Percentiles rank a stretch among this genome's conserved stretches.
These are phyloP conservation scores for Axea sp. DNA, from an alignment of 2,888 invertebrate genomes.

Conservation along the genomic window DNA sequence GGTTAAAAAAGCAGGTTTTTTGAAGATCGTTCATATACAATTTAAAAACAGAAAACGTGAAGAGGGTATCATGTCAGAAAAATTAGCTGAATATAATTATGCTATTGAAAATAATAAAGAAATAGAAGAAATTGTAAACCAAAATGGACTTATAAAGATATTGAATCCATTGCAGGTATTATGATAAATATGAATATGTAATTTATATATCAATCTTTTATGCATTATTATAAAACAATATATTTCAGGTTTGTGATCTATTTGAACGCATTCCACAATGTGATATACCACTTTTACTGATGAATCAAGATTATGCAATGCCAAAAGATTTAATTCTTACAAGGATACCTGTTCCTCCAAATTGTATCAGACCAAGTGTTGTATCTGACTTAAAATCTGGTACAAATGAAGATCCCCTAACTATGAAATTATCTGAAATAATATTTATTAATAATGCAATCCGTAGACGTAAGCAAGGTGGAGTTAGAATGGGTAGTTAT, in stretches of 20 bases:
- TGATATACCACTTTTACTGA: conserved; percentile 84
- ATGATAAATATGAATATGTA: too few relatives aligned
- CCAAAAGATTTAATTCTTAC: conserved; percentile 96
- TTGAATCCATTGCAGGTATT: conserved; percentile 88
- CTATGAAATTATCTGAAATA: conserved; percentile 98
- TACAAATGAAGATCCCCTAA: conserved; percentile 97
- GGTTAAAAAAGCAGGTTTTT: conserved; percentile 92
- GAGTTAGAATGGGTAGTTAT: conserved; percentile 94
- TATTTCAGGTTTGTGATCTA: conserved; percentile 82
- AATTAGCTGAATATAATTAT: conserved; percentile 83
- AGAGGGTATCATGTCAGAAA: conserved; percentile 82
- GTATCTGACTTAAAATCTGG: conserved; percentile 96
- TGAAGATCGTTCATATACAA: conserved; percentile 96
- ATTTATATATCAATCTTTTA: too few relatives aligned
- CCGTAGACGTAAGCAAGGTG: conserved; percentile 90
- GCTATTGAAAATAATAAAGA: conserved; percentile 91
- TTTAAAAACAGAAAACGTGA: conserved; percentile 87
- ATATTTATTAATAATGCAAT: conserved; percentile 96
- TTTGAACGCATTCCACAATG: conserved; percentile 82
- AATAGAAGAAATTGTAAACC: conserved; percentile 83
- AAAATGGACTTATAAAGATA: conserved; percentile 84
- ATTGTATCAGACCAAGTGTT: conserved; percentile 98
- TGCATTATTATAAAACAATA: conserved; percentile 69
- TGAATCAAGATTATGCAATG: conserved; percentile 81
- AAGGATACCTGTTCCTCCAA: conserved; percentile 95